phyloP scores from a whole-genome alignment of 2,113 vertebrate genomes.

The Bubalus kerabau region DNA sequence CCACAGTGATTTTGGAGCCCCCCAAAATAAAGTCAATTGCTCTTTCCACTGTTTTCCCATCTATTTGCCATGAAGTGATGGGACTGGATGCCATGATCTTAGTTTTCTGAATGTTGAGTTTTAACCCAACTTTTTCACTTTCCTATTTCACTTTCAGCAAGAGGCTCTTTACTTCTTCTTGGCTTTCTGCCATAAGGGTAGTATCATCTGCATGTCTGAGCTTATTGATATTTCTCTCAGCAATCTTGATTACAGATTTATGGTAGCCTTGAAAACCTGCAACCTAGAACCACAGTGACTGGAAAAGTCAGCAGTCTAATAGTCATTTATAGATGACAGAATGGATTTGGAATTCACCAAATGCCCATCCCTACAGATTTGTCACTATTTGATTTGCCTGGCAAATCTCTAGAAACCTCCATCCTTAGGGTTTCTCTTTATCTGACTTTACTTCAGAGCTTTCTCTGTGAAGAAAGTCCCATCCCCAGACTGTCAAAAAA shows the following conservation, averaged over 20 bases:
- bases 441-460: not conserved
- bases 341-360: not conserved
- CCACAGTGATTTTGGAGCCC: not conserved
- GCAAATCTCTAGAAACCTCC: not conserved
- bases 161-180: not conserved
- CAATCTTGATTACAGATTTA: not conserved
- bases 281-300: not conserved
- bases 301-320: not conserved
- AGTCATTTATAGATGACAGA: not conserved
- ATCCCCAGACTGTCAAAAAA: not conserved
- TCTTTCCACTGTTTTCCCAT: not conserved
- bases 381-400: not conserved
- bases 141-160: not conserved
- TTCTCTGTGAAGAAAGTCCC: not conserved
- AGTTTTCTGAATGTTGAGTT: not conserved
- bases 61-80: not conserved
- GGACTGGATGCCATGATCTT: not conserved
- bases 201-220: not conserved
- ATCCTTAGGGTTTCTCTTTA: not conserved
- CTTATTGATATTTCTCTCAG: not conserved
- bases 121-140: not conserved
- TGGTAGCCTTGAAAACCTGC: not conserved
- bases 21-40: not conserved
- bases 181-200: not conserved
- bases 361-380: not conserved